A percentile compares a stretch with the other conserved stretches of the same genome.
Conservation (phyloP, 2,113 vertebrate genomes). For the Tichodroma muraria region DNA sequence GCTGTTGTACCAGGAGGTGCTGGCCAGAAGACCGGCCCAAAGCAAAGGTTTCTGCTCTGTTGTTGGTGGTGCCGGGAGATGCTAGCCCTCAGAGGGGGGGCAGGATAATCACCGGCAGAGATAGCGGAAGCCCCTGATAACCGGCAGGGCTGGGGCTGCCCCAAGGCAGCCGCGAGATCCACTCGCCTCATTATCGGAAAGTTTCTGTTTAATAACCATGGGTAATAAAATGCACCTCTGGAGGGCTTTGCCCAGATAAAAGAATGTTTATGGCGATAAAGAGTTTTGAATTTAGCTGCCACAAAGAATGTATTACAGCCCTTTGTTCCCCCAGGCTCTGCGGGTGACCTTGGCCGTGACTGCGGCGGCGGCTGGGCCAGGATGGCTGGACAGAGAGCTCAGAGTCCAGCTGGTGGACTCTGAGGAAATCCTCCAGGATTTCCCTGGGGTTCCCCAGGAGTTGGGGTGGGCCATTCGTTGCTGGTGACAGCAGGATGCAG, state of each 20-base stretch:
- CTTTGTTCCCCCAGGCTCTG: background rate
- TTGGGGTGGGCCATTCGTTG: fast-evolving
- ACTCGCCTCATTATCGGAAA: background rate
- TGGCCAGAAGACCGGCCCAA: background rate
- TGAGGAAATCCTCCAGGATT: background rate
- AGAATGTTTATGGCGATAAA: conserved; percentile 25
- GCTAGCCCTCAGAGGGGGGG: background rate
- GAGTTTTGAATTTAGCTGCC: conserved; percentile 23
- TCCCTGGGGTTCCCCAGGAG: background rate
- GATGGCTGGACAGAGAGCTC: background rate
- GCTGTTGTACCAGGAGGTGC: background rate
- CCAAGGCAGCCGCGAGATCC: background rate
- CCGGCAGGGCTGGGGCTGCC: background rate
- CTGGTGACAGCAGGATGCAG: background rate
- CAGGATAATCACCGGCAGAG: background rate
- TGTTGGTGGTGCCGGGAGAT: background rate
- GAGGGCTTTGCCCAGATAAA: conserved; percentile 53
- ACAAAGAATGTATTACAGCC: background rate
- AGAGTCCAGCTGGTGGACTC: background rate
- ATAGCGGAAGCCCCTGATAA: conserved; percentile 16
- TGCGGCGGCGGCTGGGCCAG: fast-evolving
- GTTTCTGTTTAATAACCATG: conserved; percentile 53
- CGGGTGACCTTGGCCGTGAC: background rate
- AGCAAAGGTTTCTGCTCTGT: background rate
- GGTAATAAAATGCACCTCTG: conserved; percentile 48